A percentile compares a stretch with the other conserved stretches of the same genome.
These are phyloP conservation scores for Apolygus lucorum DNA, from an alignment of 1,140 invertebrate genomes.

Conservation along the genomic window DNA sequence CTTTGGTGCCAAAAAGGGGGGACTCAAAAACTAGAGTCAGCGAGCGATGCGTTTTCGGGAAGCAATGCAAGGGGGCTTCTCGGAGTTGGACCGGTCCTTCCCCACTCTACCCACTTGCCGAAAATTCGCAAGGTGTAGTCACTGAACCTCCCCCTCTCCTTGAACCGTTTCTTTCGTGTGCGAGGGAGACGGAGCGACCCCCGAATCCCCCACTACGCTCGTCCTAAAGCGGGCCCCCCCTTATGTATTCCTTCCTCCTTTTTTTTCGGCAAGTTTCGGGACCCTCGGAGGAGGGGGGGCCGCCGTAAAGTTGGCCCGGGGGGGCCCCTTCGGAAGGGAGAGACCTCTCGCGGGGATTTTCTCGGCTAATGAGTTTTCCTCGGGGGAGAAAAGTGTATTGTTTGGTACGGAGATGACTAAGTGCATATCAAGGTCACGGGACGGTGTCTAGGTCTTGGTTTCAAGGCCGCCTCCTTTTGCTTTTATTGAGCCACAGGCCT, in stretches of 20 bases:
- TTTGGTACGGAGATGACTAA: too few species aligned
- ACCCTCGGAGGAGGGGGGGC: neutral
- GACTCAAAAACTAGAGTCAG: neutral
- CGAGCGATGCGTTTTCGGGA: slow-evolving; percentile 12
- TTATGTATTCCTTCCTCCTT: too few species aligned
- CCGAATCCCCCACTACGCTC: slow-evolving; percentile 14
- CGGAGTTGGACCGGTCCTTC: slow-evolving; percentile 11
- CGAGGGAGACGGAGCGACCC: neutral
- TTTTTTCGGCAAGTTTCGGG: neutral
- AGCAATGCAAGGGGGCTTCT: slow-evolving; percentile 6
- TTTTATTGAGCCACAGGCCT: too few species aligned
- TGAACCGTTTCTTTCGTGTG: neutral
- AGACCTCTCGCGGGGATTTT: too few species aligned
- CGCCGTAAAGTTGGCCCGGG: too few species aligned
- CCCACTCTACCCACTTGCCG: neutral
- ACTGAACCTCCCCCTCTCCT: neutral
- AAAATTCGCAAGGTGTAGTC: slow-evolving; percentile 14
- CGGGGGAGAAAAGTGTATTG: too few species aligned
- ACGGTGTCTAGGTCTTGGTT: neutral
- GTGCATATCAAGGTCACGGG: slow-evolving; percentile 1
- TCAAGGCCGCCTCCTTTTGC: slow-evolving; percentile 1
- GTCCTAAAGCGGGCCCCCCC: slow-evolving; percentile 6
- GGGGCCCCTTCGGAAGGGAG: neutral
- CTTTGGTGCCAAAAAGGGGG: too few species aligned
- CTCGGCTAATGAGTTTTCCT: too few species aligned